A percentile compares a stretch with the other conserved stretches of the same genome.
Evolutionary conservation across 2,888 invertebrate genomes (phyloP).

Genomic region (Holacanthella duospinosa): DNA sequence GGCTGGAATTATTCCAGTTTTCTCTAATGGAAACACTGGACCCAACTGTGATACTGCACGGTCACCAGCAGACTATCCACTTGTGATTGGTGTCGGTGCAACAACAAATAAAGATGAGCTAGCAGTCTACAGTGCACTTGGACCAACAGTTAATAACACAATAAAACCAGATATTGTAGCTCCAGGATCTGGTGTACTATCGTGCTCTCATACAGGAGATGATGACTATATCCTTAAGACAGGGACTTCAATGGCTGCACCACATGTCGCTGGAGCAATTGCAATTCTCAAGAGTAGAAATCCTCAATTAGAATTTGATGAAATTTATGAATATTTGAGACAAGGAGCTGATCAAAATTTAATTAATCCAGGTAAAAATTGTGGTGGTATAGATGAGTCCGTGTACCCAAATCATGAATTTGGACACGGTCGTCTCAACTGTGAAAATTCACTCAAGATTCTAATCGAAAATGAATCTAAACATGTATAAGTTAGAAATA

Average conservation of each 20-base stretch:
- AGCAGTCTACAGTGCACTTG: slow-evolving; percentile 8
- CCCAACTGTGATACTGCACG: slow-evolving; percentile 5
- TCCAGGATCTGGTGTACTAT: slow-evolving; percentile 15
- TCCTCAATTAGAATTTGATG: slow-evolving; percentile 15
- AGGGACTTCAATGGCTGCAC: slow-evolving; percentile 13
- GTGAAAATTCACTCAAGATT: neutral
- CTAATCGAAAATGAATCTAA: neutral
- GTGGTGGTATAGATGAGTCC: neutral
- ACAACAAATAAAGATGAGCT: neutral
- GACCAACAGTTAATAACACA: neutral
- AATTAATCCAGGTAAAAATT: neutral
- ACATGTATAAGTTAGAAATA: no score
- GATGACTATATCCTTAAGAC: slow-evolving; percentile 4
- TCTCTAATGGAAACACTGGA: slow-evolving; percentile 13
- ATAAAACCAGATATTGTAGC: slow-evolving; percentile 20
- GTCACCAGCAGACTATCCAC: slow-evolving; percentile 4
- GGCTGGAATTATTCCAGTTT: slow-evolving; percentile 12
- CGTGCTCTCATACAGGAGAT: slow-evolving; percentile 11
- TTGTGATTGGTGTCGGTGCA: slow-evolving; percentile 9
- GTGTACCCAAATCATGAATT: slow-evolving; percentile 1
- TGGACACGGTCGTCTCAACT: neutral
- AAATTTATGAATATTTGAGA: neutral
- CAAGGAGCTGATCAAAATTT: neutral
- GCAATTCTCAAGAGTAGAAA: slow-evolving; percentile 10
- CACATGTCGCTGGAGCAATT: slow-evolving; percentile 13